Conservation (phyloP, 2,888 invertebrate genomes). For the Thysanoteuthis rhombus region DNA sequence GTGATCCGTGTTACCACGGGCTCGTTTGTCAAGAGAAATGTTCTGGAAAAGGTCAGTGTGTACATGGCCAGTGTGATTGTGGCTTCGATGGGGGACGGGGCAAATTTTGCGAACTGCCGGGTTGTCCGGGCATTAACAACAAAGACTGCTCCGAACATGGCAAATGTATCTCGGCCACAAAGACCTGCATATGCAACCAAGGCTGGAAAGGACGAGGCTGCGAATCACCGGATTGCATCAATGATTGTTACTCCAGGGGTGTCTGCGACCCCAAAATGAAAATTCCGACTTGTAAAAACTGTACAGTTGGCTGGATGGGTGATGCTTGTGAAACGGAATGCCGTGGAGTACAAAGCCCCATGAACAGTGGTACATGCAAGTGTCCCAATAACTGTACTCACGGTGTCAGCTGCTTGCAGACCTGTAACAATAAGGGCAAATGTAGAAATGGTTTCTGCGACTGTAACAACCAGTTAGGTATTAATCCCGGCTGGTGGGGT, state of each 20-base stretch:
- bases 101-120: conserved; percentile 47
- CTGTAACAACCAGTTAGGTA: conserved; percentile 34
- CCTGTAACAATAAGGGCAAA: conserved; percentile 42
- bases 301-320: conserved; percentile 55
- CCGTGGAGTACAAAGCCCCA: conserved; percentile 48
- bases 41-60: conserved; percentile 44
- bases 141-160: conserved; percentile 51
- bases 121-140: conserved; percentile 49
- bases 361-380: conserved; percentile 47
- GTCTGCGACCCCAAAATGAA: conserved; percentile 40
- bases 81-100: conserved; percentile 51
- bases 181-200: conserved; percentile 42
- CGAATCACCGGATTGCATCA: conserved; percentile 43
- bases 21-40: conserved; percentile 43
- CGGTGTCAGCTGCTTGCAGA: conserved; percentile 38
- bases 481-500: conserved; percentile 39
- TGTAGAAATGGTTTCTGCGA: conserved; percentile 38
- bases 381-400: conserved; percentile 40
- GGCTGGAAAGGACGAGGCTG: conserved; percentile 53
- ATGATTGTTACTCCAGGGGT: conserved; percentile 41
- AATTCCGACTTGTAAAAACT: conserved; percentile 48
- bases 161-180: conserved; percentile 41
- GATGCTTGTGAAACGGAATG: conserved; percentile 50
- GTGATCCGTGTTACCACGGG: conserved; percentile 43
- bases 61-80: conserved; percentile 48